A percentile compares a stretch with the other conserved stretches of the same genome.
These are phyloP conservation scores for Albula goreensis DNA, from an alignment of 2,113 vertebrate genomes.

Conservation along the genomic window DNA sequence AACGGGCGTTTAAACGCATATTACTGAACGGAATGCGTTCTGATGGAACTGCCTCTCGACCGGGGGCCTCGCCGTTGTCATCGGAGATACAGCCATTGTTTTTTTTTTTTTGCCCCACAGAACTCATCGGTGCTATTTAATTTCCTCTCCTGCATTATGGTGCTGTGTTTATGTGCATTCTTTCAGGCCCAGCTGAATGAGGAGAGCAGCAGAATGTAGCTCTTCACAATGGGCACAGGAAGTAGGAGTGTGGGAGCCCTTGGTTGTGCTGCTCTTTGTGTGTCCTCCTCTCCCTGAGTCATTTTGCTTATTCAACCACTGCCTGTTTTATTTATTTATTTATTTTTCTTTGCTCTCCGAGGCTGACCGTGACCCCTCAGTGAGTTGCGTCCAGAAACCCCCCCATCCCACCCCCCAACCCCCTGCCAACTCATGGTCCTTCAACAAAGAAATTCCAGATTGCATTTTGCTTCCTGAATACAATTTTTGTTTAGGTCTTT, in stretches of 20 bases:
- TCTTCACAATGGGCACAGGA: background rate
- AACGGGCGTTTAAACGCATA: background rate
- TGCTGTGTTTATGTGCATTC: background rate
- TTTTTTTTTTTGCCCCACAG: background rate
- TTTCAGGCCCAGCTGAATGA: background rate
- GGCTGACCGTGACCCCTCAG: too few relatives aligned
- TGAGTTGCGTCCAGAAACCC: too few relatives aligned
- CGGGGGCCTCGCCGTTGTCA: background rate
- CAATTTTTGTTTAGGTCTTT: too few relatives aligned
- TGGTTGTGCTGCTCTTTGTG: background rate
- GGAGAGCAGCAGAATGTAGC: background rate
- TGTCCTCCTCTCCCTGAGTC: background rate
- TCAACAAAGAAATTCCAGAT: constrained; percentile 49
- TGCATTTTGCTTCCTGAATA: constrained; percentile 50
- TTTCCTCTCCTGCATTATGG: background rate
- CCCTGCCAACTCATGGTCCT: too few relatives aligned
- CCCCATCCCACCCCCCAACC: too few relatives aligned
- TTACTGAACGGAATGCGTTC: background rate
- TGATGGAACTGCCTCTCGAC: background rate
- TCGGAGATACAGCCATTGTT: background rate
- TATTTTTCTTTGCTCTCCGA: too few relatives aligned
- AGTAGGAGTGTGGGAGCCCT: background rate
- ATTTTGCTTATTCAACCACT: background rate
- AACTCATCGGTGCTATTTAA: background rate
- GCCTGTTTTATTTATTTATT: background rate